Evolutionary conservation across 2,888 invertebrate genomes (phyloP).

Genomic region (Cheiracanthium punctorium): DNA sequence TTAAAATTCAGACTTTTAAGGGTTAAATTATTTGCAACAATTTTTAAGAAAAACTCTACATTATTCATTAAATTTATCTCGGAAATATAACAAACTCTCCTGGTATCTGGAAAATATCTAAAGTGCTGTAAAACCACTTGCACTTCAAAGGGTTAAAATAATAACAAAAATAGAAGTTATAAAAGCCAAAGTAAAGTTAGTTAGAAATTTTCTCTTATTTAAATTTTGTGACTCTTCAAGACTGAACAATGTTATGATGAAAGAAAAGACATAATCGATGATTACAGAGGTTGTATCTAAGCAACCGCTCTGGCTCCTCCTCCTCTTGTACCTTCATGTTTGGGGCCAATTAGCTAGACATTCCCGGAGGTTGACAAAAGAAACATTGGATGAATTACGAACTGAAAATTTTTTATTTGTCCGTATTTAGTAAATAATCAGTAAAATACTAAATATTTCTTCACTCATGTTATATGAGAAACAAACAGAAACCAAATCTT

Average conservation of each 20-base stretch:
- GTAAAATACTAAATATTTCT: neutral
- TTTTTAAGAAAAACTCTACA: no score
- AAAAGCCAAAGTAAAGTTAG: no score
- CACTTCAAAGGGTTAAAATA: no score
- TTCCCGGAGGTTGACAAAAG: neutral
- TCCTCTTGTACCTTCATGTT: neutral
- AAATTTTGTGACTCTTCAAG: neutral
- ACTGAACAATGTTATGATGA: neutral
- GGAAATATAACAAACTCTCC: no score
- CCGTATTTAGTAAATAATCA: neutral
- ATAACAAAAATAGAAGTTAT: no score
- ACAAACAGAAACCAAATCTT: no score
- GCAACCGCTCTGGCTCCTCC: neutral
- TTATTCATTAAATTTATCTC: no score
- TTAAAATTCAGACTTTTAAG: no score
- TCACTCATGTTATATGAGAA: no score
- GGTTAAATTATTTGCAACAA: no score
- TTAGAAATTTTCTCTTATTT: neutral
- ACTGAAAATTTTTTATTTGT: neutral
- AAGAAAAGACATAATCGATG: neutral
- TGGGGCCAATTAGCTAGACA: neutral
- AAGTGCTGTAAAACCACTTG: no score
- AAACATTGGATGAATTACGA: neutral
- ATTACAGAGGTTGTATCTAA: constrained; percentile 2
- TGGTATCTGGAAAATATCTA: no score